Conservation (phyloP, 2,888 invertebrate species). For the Anthophora plumipes region DNA sequence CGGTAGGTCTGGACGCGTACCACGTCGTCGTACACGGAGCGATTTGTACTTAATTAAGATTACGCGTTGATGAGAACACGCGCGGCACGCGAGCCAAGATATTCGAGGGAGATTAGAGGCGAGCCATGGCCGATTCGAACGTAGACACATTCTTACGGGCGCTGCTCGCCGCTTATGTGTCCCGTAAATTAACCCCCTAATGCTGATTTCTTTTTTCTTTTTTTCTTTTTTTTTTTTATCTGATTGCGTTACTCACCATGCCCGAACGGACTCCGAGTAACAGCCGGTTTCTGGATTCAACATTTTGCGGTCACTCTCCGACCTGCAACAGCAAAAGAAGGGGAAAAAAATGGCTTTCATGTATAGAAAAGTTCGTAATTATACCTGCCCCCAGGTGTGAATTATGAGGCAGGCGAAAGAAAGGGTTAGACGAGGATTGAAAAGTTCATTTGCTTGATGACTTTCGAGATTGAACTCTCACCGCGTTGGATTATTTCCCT, state of each 20-base stretch:
- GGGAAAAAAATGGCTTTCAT: neutral
- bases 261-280: slow-evolving; percentile 83
- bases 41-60: slow-evolving; percentile 76
- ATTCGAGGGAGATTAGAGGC: slow-evolving; percentile 59
- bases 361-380: neutral
- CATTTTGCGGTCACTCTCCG: slow-evolving; percentile 83
- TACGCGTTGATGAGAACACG: slow-evolving; percentile 73
- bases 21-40: slow-evolving; percentile 52
- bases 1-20: slow-evolving; percentile 30
- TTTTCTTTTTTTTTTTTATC: slow-evolving; percentile 23
- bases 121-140: slow-evolving; percentile 35
- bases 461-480: too few relatives aligned
- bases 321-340: slow-evolving; percentile 76
- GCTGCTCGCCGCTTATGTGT: slow-evolving; percentile 13
- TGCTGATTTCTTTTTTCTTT: slow-evolving; percentile 15
- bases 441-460: too few relatives aligned
- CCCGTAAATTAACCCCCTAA: slow-evolving; percentile 42
- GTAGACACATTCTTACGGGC: slow-evolving; percentile 39
- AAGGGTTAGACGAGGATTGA: neutral
- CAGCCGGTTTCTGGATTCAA: slow-evolving; percentile 82
- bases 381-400: neutral
- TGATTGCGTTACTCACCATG: slow-evolving; percentile 79
- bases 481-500: neutral
- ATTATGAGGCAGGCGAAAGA: neutral
- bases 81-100: slow-evolving; percentile 65